Conservation (phyloP, 2,797 vertebrate genomes). For the Garrulus glandarius region DNA sequence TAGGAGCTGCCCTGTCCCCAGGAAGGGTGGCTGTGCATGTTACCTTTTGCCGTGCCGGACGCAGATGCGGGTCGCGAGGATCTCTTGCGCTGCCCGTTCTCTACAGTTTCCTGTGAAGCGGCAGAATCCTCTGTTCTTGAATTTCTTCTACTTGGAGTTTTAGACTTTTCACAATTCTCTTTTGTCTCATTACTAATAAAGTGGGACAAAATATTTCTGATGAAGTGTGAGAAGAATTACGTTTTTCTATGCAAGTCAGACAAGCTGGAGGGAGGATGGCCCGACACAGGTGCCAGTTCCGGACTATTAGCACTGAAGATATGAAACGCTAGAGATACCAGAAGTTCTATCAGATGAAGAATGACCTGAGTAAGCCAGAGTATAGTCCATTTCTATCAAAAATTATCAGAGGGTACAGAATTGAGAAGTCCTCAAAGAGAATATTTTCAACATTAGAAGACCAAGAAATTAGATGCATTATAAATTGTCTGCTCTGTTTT, state of each 20-base stretch:
- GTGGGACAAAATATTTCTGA: conserved; percentile 70
- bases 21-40: neutral
- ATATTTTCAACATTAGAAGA: conserved; percentile 61
- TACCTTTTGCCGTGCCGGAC: conserved; percentile 79
- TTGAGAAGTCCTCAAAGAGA: conserved; percentile 66
- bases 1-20: neutral
- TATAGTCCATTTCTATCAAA: conserved; percentile 59
- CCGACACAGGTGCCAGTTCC: conserved; percentile 40
- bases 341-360: conserved; percentile 55
- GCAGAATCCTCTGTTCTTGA: conserved; percentile 91
- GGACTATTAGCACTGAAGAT: conserved; percentile 49
- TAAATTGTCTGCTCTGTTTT: conserved; percentile 62
- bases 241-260: conserved; percentile 53
- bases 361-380: conserved; percentile 59
- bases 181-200: conserved; percentile 82
- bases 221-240: conserved; percentile 57
- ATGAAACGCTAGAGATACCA: conserved; percentile 53
- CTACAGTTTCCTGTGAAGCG: conserved; percentile 81
- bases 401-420: conserved; percentile 65
- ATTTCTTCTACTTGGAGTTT: conserved; percentile 92
- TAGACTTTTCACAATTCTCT: conserved; percentile 89
- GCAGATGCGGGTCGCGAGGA: conserved; percentile 86
- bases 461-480: conserved; percentile 57
- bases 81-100: conserved; percentile 92
- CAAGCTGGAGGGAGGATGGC: conserved; percentile 65